These are phyloP conservation scores for Picus viridis DNA, from an alignment of 2,797 vertebrate genomes.

Conservation along the genomic window DNA sequence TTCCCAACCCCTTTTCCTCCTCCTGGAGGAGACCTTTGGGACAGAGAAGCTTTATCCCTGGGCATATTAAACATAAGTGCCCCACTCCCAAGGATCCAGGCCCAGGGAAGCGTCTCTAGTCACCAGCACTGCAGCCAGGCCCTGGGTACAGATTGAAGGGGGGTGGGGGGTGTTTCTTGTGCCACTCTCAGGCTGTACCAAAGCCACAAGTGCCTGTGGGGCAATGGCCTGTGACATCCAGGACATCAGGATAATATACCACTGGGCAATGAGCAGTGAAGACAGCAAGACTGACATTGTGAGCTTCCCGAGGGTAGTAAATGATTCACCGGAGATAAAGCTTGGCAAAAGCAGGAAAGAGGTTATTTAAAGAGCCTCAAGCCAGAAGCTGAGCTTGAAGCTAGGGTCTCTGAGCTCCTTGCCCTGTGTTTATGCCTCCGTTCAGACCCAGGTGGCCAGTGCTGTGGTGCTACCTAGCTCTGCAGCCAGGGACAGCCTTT, in stretches of 20 bases:
- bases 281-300: rapidly evolving
- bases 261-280: not conserved
- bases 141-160: not conserved
- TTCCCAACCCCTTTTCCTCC: not conserved
- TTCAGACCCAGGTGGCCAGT: not conserved
- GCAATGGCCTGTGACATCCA: not conserved
- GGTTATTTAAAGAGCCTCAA: not conserved
- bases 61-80: not conserved
- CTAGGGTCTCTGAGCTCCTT: not conserved
- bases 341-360: not conserved
- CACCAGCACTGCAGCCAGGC: not conserved
- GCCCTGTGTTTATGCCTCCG: not conserved
- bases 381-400: not conserved
- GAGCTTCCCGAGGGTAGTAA: not conserved
- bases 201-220: not conserved
- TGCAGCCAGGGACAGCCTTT: not conserved
- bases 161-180: not conserved
- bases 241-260: not conserved
- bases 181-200: not conserved
- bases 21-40: not conserved
- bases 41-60: not conserved
- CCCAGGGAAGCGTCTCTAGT: not conserved
- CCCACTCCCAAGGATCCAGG: not conserved
- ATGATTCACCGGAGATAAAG: not conserved
- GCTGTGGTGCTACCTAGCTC: not conserved